Evolutionary conservation across 1,140 invertebrate genomes (phyloP), one percentile per base, ranked within the genome.

Genomic region (Drosophila watanabei): DNA sequence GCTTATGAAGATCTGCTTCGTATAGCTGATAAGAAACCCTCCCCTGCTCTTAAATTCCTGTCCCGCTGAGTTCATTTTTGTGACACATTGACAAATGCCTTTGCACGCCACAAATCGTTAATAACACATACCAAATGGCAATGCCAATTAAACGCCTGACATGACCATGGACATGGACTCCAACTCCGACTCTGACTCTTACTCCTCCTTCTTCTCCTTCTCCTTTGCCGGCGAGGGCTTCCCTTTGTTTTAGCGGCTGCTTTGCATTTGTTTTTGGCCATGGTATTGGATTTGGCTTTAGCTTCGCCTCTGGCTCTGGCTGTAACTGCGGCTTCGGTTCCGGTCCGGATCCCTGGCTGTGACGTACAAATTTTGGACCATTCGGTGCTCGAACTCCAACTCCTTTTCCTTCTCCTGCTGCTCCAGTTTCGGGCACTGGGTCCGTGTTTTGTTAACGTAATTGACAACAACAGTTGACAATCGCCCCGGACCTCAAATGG

Each of bases 391-490:
- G 28, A 54, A 20, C 52, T 14, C 18, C 16, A 13, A 60, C 64
- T 30, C 43, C 30, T 32, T 33, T 32, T 35, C 4, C 57, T 35
- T 33, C 32, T 68, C 39, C 33, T 5, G 37, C 68, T 71, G 75
- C 72, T 78, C 63, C 49, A 75, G 69, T 41, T 62, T 52, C 41
- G 52, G 52, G 64, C 35, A 18, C 70, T 48, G 81, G 58, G 56
- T 66, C 64, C 78, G 82, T 84, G 85, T 88, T 88, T 88, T 88
- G 84, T 84, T 89, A 83, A 81, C 80, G 69, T 88, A 89, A 88
- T 89, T 88, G 84, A 89, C 84, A 88, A 88, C 84, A 87, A 83
- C 84, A 82, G 82, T 87, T 75, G 85, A 83, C 85, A 88, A 88
- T 88, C 69, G 85, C 52, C 80, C 71, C 65, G 49, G 49, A 79